phyloP scores from a whole-genome alignment of 2,113 vertebrate genomes.

The Oceanodroma tethys region DNA sequence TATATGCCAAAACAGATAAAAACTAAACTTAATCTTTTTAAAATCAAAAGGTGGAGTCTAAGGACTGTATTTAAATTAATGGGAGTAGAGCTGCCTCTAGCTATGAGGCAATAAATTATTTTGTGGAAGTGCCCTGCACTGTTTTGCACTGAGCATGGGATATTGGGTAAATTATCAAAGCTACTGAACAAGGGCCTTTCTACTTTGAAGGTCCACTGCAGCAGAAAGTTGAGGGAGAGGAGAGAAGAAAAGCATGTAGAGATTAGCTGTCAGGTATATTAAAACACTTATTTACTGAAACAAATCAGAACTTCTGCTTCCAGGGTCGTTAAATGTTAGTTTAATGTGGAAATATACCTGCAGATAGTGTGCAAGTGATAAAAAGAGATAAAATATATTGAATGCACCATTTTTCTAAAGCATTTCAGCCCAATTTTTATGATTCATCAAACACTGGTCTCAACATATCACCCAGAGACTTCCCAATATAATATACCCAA shows the following conservation, averaged over 20 bases:
- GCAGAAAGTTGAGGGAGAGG: neutral
- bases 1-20: neutral
- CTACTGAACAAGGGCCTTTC: neutral
- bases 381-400: conserved; percentile 40
- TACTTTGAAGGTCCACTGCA: neutral
- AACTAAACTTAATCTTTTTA: neutral
- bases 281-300: conserved; percentile 38
- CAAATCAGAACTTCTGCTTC: conserved; percentile 10
- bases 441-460: conserved; percentile 4
- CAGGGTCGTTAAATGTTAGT: conserved; percentile 30
- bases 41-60: neutral
- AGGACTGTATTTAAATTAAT: neutral
- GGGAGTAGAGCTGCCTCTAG: neutral
- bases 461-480: neutral
- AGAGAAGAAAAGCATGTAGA: neutral
- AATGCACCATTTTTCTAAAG: conserved; percentile 14
- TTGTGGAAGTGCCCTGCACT: neutral
- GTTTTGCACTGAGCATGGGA: neutral
- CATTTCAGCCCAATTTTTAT: conserved; percentile 16
- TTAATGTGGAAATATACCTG: conserved; percentile 10
- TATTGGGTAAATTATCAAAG: neutral
- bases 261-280: neutral
- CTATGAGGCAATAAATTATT: neutral
- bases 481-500: neutral
- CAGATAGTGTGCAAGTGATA: neutral